These are phyloP conservation scores for Heliconius hewitsoni DNA, from an alignment of 1,140 invertebrate species.

Conservation along the genomic window DNA sequence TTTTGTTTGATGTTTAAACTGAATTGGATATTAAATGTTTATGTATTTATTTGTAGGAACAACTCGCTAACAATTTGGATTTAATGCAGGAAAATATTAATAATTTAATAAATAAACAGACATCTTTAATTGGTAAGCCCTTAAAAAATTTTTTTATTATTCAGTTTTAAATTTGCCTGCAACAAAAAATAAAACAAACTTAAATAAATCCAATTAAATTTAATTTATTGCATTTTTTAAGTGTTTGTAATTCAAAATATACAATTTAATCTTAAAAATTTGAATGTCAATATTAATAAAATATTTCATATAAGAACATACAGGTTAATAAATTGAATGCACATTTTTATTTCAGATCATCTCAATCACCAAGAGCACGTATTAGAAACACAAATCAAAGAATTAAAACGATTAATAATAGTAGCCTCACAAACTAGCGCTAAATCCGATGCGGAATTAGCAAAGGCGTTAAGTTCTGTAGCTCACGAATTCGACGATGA, in stretches of 20 bases:
- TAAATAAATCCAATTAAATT: too few species aligned
- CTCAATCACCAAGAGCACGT: constrained; percentile 64
- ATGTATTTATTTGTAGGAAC: constrained; percentile 55
- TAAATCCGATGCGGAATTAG: constrained; percentile 66
- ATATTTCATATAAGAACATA: background rate
- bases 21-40: background rate
- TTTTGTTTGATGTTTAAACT: too few species aligned
- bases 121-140: constrained; percentile 64
- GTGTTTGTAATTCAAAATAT: too few species aligned
- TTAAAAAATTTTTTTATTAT: background rate
- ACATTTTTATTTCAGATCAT: constrained; percentile 57
- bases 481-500: constrained; percentile 69
- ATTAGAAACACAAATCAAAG: constrained; percentile 61
- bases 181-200: too few species aligned
- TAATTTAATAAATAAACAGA: constrained; percentile 65
- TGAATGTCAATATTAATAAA: too few species aligned
- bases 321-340: background rate
- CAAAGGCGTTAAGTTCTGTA: constrained; percentile 61
- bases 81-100: constrained; percentile 69
- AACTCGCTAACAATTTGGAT: constrained; percentile 64
- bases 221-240: too few species aligned
- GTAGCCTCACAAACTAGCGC: constrained; percentile 62
- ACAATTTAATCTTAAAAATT: too few species aligned
- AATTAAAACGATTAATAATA: constrained; percentile 58
- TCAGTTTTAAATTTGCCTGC: too few species aligned